Base-by-base conservation (phyloP, 2,113 vertebrate genomes). In the Chaetops frenatus region DNA sequence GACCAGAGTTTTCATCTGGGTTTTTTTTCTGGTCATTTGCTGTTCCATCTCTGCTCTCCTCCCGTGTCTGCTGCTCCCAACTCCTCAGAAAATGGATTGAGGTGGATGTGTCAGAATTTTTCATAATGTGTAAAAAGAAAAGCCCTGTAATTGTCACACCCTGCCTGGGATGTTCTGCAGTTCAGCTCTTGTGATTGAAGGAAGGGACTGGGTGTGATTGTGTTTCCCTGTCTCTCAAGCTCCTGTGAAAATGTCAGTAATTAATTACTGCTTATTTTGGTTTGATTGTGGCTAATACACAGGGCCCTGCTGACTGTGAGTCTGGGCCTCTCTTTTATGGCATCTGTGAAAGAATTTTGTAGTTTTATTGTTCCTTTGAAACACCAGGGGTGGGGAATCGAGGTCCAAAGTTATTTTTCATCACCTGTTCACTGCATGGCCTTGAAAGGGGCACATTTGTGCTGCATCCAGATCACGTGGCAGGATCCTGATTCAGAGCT, bases 61-160 rank as follows among this genome's bases (percentile, higher is more conserved):
- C 25, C 35, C 1, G 0, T 23, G 8, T 12, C 48, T 74, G 47
- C 31, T 81, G 10, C 69, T 73, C 50, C 38, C 16, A 21, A 0
- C 27, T 61, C 31, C 42, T 73, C 78, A 62, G 54, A 22, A 66
- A 51, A 57, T 3, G 5, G 12, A n/a, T 45, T 80, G 64, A 48
- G 10, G 4, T 64, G 60, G 14, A 14, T 31, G 23, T 29, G 12
- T 38, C 19, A 51, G 29, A 12, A 21, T 62, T 47, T 74, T 81
- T 54, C 51, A 10, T 2, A 20, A 28, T 25, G 16, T 44, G 13
- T 22, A 2, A 56, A 61, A 80, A 42, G 21, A 69, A 80, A 73
- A 61, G 21, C 40, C 38, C 18, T 60, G 9, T 76, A 10, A 28
- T 36, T 45, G 33, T 86, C 57, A 81, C 50, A 45, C 14, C 28